Evolutionary conservation across 2,797 vertebrate species (phyloP), one percentile per base, ranked within the genome.

Genomic region (Varecia variegata): DNA sequence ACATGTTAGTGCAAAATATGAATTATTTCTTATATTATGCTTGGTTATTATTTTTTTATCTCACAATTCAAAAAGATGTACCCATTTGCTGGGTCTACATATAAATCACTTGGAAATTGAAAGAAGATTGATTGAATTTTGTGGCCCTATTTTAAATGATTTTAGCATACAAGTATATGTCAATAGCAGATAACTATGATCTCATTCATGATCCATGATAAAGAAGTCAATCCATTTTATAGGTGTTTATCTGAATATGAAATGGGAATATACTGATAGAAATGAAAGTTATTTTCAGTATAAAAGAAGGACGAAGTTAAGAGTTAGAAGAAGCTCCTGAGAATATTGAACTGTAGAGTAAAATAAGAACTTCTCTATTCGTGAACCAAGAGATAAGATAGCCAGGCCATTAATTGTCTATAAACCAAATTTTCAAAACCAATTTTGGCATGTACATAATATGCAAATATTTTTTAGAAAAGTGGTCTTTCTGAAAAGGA

Each of bases 351-450:
- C 21, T 43, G 7, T 50, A 18, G 4, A 76, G 12, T 82, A 54
- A 79, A 14, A 70, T 56, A 73, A 52, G 3, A 92, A 18, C 30
- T 65, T 13, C 2, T 88, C 7, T 80, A 52, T 84, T 84, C 54
- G 43, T 84, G 27, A 73, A 86, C 23, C 20, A 80, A 94, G 10
- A 96, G 25, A 25, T 62, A 84, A 32, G 12, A 40, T 43, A 87
- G 14, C 45, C n/a, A 71, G 45, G 2, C 9, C 71, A 79, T 58
- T 85, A 73, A 90, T 47, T 79, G 13, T 73, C 38, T n/a, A 84
- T 84, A 92, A 88, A 43, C 82, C 52, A 62, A 79, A 88, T 20
- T n/a, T 62, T 70, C 52, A 92, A 96, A 83, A 65, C 10, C n/a
- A 73, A 13, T 40, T 79, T 73, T 40, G 8, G 40, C 71, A 18